Evolutionary conservation across 1,140 invertebrate genomes (phyloP), one percentile per base, ranked within the genome.

Genomic region (honey bee (Apis mellifera)): DNA sequence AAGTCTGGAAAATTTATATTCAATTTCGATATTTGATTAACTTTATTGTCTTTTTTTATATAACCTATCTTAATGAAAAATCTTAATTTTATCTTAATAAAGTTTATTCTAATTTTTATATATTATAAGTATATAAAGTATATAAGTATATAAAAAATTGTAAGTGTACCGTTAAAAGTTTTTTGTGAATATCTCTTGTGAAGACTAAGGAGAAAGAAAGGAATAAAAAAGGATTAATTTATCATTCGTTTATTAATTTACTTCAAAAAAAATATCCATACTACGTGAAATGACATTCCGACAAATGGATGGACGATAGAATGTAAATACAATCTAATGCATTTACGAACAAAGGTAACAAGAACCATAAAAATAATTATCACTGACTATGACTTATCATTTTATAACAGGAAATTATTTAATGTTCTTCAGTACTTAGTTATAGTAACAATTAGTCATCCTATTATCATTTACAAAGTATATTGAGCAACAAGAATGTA

Each of bases 401-500:
- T 32, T 54, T 19, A 72, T 21, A 79, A 23, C 19, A 32, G 15
- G 5, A 50, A 79, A 72, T 71, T 52, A 78, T 11, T 59, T 15
- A 70, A 55, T 26, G 8, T 55, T 19, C 4, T n/a, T 66, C 9
- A 3, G 19, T 69, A 54, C 13, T 64, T 42, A 52, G 48, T 55
- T 19, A 9, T 55, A 80, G 15, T 73, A 73, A 80, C 78, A 72
- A 50, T 65, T 7, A 52, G n/a, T 59, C 9, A 32, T 23, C 48
- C 19, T 26, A 17, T 65, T 68, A 42, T 55, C 64, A 26, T 59
- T 75, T 81, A 81, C 23, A 81, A 68, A 75, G 19, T 75, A 81
- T 75, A 8, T 81, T 81, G 79, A 81, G 72, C 79, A 81, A 81
- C 54, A 68, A 69, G 62, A 62, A 75, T 81, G 48, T 75, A 32